Evolutionary conservation across 2,888 invertebrate species (phyloP).

Genomic region (Balanococcus diminutus): DNA sequence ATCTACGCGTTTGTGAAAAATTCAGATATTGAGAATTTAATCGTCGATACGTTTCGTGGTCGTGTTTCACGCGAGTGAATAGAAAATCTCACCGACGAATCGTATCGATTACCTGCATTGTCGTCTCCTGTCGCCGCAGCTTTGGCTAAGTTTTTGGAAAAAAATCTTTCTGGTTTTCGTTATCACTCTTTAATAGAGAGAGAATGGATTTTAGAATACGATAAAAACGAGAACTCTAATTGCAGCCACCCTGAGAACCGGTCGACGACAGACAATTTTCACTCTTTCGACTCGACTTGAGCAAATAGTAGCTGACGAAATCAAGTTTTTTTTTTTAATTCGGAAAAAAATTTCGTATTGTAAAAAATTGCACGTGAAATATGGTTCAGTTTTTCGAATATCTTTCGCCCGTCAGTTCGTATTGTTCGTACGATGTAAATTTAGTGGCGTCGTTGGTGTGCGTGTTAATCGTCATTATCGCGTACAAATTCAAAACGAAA

Average conservation of each 20-base stretch:
- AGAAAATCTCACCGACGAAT: background rate
- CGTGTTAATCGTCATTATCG: background rate
- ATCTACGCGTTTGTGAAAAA: background rate
- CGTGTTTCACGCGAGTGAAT: background rate
- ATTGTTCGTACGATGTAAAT: background rate
- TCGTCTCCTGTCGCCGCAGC: background rate
- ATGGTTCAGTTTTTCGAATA: conserved; percentile 32
- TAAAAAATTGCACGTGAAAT: background rate
- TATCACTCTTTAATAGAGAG: background rate
- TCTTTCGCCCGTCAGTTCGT: conserved; percentile 14
- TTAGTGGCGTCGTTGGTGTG: conserved; percentile 1
- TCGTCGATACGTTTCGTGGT: background rate
- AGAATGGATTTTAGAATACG: conserved; percentile 5
- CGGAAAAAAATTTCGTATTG: background rate
- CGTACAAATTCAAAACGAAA: conserved; percentile 3
- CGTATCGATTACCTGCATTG: background rate
- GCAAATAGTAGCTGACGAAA: background rate
- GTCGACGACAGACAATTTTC: background rate
- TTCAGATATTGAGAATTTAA: background rate
- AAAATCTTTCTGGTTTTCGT: background rate
- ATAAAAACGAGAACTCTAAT: background rate
- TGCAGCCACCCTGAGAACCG: conserved; percentile 9
- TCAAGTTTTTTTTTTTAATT: conserved; percentile 26
- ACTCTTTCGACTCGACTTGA: background rate
- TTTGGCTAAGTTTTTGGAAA: background rate